Base-by-base conservation (phyloP, 1,140 invertebrate genomes). In the Calycopis cecrops region DNA sequence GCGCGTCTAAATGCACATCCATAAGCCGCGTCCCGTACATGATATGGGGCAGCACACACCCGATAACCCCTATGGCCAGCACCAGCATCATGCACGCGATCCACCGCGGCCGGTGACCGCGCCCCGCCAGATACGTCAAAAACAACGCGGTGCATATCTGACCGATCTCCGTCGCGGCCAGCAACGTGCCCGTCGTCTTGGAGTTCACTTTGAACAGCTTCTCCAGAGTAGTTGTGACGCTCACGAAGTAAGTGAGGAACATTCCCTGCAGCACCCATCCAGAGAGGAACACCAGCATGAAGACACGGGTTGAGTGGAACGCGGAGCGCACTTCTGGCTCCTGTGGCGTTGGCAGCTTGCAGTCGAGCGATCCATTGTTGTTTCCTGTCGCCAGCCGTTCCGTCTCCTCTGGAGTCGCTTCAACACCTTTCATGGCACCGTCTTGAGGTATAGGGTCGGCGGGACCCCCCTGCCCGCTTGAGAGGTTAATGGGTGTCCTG, bases 131-230 rank as follows among this genome's bases (percentile, higher is more conserved):
- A 77, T 98, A 99, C 4, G 97, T 98, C 48, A 98, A 88, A 64
- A 98, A 88, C 51, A 98, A 85, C 12, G 96, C 94, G 11, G 94
- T 95, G 42, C 93, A 93, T 59, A 98, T 97, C 80, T 98, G 97
- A 0, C 98, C 97, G 66, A 99, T 95, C 82, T 99, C 97, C 16
- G 96, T 97, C 9, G 96, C 96, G 53, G 95, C 96, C 89, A 98
- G 93, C 63, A 99, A 93, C 40, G 97, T 92, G 0, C 97, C 97
- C 0, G 96, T 98, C 6, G 96, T 97, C 79, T 96, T 97, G 51
- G 96, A 98, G 71, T 97, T 96, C 47, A 99, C 95, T 89, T 97
- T 95, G 79, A 98, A 99, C 34, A 98, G 89, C 88, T 98, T 98
- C 85, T 99, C 97, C 37, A 99, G 96, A 8, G 97, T 99, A 21